Conservation (phyloP, 2,797 vertebrate genomes). For the Brotogeris chrysoptera region DNA sequence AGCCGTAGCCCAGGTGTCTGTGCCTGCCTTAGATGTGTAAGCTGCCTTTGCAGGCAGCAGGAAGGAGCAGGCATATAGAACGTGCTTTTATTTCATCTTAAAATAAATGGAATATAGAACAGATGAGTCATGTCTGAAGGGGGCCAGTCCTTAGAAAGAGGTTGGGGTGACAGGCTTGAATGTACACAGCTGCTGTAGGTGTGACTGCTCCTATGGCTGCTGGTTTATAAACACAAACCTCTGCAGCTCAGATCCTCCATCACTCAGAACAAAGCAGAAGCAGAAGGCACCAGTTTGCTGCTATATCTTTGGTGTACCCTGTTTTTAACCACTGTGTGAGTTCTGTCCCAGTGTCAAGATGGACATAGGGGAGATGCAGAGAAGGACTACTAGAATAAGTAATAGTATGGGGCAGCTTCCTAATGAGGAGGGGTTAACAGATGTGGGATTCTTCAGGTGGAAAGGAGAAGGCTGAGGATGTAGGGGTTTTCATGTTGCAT, state of each 20-base stretch:
- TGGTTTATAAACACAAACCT: background rate
- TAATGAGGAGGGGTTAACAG: background rate
- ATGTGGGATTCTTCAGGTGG: background rate
- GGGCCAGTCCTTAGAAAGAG: background rate
- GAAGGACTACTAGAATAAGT: background rate
- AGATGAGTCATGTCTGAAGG: background rate
- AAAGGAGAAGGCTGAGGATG: background rate
- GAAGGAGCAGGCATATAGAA: background rate
- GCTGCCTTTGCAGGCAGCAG: background rate
- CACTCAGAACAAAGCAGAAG: background rate
- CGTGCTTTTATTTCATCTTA: background rate
- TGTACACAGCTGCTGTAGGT: background rate
- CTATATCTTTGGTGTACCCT: background rate
- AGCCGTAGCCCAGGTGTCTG: accelerated
- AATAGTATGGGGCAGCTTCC: background rate
- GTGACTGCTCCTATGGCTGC: background rate
- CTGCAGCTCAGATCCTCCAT: background rate
- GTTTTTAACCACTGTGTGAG: background rate
- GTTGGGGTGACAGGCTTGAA: background rate
- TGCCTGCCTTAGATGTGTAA: background rate
- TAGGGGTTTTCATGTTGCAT: conserved; percentile 66
- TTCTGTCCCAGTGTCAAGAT: background rate
- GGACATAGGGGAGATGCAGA: background rate
- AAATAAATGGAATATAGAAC: background rate
- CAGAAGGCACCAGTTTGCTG: background rate